Evolutionary conservation across 30 jellyfish, hydroid and myxozoan species (phyloP).

Genomic region (Aurelia aurita complex sp. Pacific): DNA sequence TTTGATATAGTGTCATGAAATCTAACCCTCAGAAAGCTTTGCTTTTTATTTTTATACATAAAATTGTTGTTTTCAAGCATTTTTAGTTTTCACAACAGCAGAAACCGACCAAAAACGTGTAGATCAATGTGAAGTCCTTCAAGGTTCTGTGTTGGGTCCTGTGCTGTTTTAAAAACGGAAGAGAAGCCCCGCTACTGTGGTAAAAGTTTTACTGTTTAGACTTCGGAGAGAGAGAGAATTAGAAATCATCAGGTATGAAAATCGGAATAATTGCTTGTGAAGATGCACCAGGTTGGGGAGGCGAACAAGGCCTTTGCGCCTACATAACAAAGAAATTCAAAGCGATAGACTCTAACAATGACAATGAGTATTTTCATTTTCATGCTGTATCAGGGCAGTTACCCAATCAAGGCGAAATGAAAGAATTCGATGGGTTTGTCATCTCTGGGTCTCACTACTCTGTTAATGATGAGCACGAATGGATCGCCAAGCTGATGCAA

Average conservation of each 20-base stretch:
- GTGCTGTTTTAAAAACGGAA: too few relatives aligned
- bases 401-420: slow-evolving; percentile 33
- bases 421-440: slow-evolving; percentile 56
- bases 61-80: too few relatives aligned
- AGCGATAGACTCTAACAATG: background rate
- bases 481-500: slow-evolving; percentile 64
- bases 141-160: too few relatives aligned
- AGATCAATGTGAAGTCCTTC: too few relatives aligned
- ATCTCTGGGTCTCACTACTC: slow-evolving; percentile 90
- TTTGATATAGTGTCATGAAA: too few relatives aligned
- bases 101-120: too few relatives aligned
- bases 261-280: slow-evolving; percentile 62
- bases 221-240: too few relatives aligned
- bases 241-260: background rate
- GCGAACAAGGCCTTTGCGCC: slow-evolving; percentile 73
- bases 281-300: slow-evolving; percentile 80
- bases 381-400: slow-evolving; percentile 69
- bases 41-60: too few relatives aligned
- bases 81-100: too few relatives aligned
- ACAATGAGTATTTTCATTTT: slow-evolving; percentile 16
- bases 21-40: too few relatives aligned
- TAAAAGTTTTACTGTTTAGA: too few relatives aligned
- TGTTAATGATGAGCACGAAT: slow-evolving; percentile 67
- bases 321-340: slow-evolving; percentile 18
- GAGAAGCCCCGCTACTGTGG: too few relatives aligned